Percentiles rank a stretch among this genome's conserved stretches.
phyloP scores from a whole-genome alignment of 2,113 vertebrate genomes.

The Lophochroa leadbeateri region DNA sequence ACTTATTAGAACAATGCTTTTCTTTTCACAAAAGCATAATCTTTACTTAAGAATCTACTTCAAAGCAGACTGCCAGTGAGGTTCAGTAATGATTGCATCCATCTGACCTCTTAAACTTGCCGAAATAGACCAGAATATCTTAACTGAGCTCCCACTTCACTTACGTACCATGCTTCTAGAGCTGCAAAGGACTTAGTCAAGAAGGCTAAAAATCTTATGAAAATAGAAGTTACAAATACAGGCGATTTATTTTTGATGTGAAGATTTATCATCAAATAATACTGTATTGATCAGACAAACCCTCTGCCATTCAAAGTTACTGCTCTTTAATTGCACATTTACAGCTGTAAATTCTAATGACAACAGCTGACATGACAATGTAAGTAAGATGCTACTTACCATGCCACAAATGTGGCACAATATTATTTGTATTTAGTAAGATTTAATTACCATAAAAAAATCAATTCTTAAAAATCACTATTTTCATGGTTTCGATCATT shows the following conservation, averaged over 20 bases:
- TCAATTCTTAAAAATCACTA: not conserved
- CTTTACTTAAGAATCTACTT: constrained; percentile 77
- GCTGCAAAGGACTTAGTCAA: not conserved
- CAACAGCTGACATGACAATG: not conserved
- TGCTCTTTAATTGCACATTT: not conserved
- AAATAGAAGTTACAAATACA: not conserved
- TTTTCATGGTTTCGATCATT: not conserved
- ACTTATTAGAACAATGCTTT: constrained; percentile 73
- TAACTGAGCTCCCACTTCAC: not conserved
- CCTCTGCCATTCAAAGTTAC: not conserved
- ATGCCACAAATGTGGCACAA: not conserved
- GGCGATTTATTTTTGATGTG: not conserved
- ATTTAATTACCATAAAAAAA: not conserved
- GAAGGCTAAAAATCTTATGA: not conserved
- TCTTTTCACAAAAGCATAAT: constrained; percentile 77
- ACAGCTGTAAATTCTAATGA: not conserved
- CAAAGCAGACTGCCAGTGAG: constrained; percentile 70
- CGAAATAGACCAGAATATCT: not conserved
- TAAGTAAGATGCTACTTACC: not conserved
- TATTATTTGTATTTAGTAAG: not conserved
- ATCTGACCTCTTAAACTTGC: not conserved
- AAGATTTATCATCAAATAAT: not conserved
- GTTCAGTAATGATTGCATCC: constrained; percentile 48
- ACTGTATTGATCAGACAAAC: not conserved
- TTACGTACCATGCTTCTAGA: not conserved